Evolutionary conservation across 2,797 vertebrate genomes (phyloP).

Genomic region (Falco berigora): DNA sequence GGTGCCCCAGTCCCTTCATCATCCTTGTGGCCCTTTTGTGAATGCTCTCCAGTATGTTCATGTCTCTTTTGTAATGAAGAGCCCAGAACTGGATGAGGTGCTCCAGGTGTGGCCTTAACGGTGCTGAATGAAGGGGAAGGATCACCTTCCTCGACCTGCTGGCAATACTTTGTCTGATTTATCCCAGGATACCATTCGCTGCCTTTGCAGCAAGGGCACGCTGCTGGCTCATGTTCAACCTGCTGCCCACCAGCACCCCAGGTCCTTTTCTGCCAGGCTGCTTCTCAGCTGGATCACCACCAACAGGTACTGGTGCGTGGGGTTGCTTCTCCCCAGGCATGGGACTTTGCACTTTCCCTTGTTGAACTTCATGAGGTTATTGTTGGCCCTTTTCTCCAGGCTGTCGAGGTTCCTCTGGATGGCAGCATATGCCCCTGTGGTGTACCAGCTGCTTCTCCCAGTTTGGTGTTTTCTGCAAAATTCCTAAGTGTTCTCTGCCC

Average conservation of each 20-base stretch:
- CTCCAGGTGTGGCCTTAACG: too few species aligned
- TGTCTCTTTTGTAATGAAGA: background rate
- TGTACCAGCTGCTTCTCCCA: background rate
- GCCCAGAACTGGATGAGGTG: background rate
- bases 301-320: background rate
- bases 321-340: background rate
- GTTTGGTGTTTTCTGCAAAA: background rate
- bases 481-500: background rate
- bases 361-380: background rate
- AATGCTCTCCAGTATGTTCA: background rate
- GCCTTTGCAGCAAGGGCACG: background rate
- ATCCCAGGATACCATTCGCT: background rate
- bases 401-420: background rate
- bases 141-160: background rate
- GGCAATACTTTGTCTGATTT: background rate
- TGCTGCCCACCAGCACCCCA: background rate
- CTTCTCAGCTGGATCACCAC: background rate
- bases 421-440: background rate
- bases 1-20: too few species aligned
- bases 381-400: background rate
- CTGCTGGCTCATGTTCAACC: background rate
- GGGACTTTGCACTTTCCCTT: background rate
- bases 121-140: background rate
- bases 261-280: background rate
- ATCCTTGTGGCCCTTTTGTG: background rate